Base-by-base conservation (phyloP, 2,797 vertebrate species). In the Rhabdophis nuchalis region DNA sequence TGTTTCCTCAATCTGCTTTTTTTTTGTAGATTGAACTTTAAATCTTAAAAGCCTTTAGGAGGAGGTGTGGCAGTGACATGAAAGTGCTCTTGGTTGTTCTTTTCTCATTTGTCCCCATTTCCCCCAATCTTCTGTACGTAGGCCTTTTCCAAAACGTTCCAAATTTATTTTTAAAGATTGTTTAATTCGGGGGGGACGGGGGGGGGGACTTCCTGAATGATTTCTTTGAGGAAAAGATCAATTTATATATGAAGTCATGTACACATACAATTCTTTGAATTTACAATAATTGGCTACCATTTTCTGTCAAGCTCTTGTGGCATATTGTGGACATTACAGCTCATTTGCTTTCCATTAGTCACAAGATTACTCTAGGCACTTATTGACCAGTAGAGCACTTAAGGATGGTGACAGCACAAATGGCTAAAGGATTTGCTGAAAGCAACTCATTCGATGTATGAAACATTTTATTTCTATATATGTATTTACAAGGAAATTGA, bases 331-430 rank as follows among this genome's bases (percentile, higher is more conserved):
- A 72, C 68, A 92, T 92, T 86, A 85, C 52, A 52, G n/a, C 58
- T 91, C 36, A 86, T 93, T 91, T 93, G 57, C 82, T 91, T 93
- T 91, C 90, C 90, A 77, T 89, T 91, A 91, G 90, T 41, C 53
- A 23, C 29, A 91, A 18, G 29, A 56, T 89, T 89, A 86, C 41
- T 36, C 53, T 77, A 89, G 52, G 46, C 88, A 89, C 86, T 89
- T 57, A 56, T 54, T n/a, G 68, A 56, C 61, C 58, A 86, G n/a
- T 89, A 58, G 57, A 72, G 61, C 82, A 91, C 60, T 77, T 86
- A 86, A 54, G 60, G 41, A 91, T 52, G 68, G 52, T 46, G 46
- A 85, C 52, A 60, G 32, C 41, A 89, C 41, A 89, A 92, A 89
- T 85, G 56, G 23, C 41, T 85, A 58, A 86, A 57, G 25, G 64